A percentile compares a stretch with the other conserved stretches of the same genome.
These are phyloP conservation scores for Phenganax subtilis DNA, from an alignment of 92 coral and sea anemone species.

Conservation along the genomic window DNA sequence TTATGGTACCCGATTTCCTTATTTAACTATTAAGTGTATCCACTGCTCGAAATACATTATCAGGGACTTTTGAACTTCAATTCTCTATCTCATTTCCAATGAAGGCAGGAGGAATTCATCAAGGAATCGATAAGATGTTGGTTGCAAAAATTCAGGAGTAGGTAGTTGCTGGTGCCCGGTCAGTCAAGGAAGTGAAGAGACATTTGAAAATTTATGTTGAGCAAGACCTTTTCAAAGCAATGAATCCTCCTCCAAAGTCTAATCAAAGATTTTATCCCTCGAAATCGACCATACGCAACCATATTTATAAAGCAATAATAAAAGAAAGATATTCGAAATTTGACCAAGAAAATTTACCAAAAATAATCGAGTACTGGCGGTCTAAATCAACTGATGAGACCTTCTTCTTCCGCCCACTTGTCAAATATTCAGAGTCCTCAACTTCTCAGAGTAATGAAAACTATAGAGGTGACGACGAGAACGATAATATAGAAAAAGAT, in stretches of 20 bases:
- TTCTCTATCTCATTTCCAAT: background rate
- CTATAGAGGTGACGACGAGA: background rate
- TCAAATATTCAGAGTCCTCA: slow-evolving; percentile 1
- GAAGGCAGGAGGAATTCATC: slow-evolving; percentile 46
- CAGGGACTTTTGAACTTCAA: too few species aligned
- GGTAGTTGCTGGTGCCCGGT: slow-evolving; percentile 48
- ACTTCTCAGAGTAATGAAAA: background rate
- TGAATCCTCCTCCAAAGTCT: slow-evolving; percentile 29
- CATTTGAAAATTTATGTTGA: slow-evolving; percentile 48
- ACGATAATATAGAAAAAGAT: background rate
- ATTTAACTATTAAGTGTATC: too few species aligned
- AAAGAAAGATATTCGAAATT: slow-evolving; percentile 1
- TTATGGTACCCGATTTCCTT: too few species aligned
- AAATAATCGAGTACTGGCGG: background rate
- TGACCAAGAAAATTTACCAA: slow-evolving; percentile 9
- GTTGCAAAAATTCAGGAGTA: slow-evolving; percentile 51
- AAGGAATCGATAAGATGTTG: slow-evolving; percentile 42
- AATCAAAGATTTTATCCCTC: slow-evolving; percentile 41
- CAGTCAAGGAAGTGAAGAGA: slow-evolving; percentile 44
- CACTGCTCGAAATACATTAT: too few species aligned
- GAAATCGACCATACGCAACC: slow-evolving; percentile 19
- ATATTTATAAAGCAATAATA: slow-evolving; percentile 8
- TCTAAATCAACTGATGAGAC: background rate
- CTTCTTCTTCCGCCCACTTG: background rate
- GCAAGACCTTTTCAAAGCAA: slow-evolving; percentile 42